phyloP scores from a whole-genome alignment of 2,888 invertebrate genomes.

The Tanaodytes sp. region DNA sequence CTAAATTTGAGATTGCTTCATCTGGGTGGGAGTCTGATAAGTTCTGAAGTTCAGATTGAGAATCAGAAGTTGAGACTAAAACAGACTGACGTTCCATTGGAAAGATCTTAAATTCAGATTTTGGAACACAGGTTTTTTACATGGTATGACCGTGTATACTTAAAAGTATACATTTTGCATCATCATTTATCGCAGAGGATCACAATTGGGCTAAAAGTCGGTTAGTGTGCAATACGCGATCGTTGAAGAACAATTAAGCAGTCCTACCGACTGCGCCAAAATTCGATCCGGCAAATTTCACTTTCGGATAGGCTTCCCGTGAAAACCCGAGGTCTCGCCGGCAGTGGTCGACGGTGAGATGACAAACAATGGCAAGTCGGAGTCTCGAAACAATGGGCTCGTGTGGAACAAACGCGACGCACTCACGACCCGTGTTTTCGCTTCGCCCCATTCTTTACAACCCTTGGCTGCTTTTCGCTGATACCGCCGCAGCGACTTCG shows the following conservation, averaged over 20 bases:
- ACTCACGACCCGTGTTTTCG: constrained; percentile 61
- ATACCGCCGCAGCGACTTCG: constrained; percentile 39
- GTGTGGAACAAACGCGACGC: constrained; percentile 72
- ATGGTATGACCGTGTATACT: too few species aligned
- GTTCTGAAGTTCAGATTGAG: too few species aligned
- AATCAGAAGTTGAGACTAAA: too few species aligned
- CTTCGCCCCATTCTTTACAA: constrained; percentile 50
- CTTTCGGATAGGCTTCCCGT: constrained; percentile 26
- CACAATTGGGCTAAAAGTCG: constrained; percentile 19
- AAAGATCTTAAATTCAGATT: too few species aligned
- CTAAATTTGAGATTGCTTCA: too few species aligned
- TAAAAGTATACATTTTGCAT: too few species aligned
- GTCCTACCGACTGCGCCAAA: constrained; percentile 25
- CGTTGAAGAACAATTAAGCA: neutral
- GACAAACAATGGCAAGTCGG: constrained; percentile 71
- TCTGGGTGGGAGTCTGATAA: too few species aligned
- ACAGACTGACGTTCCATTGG: too few species aligned
- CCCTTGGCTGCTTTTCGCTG: constrained; percentile 26
- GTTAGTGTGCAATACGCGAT: constrained; percentile 25
- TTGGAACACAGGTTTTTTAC: too few species aligned
- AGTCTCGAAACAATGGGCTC: constrained; percentile 70
- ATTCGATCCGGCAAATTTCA: constrained; percentile 43
- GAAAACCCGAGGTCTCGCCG: constrained; percentile 20
- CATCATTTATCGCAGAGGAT: too few species aligned
- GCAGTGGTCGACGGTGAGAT: constrained; percentile 59